phyloP scores from a whole-genome alignment of 2,797 vertebrate genomes.

The Austrolebias charrua region DNA sequence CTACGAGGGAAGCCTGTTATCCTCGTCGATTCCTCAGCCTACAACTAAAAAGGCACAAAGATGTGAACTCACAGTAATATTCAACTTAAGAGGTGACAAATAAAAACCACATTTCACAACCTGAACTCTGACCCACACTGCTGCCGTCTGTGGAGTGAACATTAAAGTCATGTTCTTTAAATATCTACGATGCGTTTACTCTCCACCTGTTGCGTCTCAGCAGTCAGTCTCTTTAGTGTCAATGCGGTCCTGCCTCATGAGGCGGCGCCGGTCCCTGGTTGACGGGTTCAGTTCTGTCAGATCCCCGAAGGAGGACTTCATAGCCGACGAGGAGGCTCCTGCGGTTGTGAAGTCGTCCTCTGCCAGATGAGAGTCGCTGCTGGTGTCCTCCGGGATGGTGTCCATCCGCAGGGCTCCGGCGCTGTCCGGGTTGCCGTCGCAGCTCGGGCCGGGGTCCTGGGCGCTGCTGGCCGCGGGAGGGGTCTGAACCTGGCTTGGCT shows the following conservation, averaged over 20 bases:
- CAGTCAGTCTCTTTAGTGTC: constrained; percentile 96
- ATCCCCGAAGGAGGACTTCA: constrained; percentile 94
- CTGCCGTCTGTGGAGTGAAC: neutral
- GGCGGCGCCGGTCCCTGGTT: constrained; percentile 84
- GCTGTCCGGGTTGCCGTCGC: constrained; percentile 70
- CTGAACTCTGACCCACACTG: constrained; percentile 1
- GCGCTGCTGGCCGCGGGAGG: constrained; percentile 49
- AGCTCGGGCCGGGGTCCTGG: constrained; percentile 64
- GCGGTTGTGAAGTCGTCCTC: constrained; percentile 89
- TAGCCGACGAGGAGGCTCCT: constrained; percentile 83
- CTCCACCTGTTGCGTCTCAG: constrained; percentile 63
- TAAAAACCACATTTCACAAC: neutral
- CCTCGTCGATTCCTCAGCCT: neutral
- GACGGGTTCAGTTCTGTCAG: constrained; percentile 84
- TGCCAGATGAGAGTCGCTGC: constrained; percentile 87
- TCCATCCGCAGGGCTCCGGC: constrained; percentile 84
- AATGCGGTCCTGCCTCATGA: constrained; percentile 89
- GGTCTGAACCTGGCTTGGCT: constrained; percentile 43
- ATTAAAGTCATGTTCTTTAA: neutral
- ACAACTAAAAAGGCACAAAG: constrained; percentile 34
- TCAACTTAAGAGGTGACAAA: constrained; percentile 6
- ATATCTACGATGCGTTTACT: neutral
- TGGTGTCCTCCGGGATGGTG: constrained; percentile 97
- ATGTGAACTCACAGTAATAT: constrained; percentile 13
- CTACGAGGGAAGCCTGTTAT: neutral